A percentile compares a stretch with the other conserved stretches of the same genome.
Evolutionary conservation across 2,888 invertebrate genomes (phyloP).

Genomic region (Myathropa florea): DNA sequence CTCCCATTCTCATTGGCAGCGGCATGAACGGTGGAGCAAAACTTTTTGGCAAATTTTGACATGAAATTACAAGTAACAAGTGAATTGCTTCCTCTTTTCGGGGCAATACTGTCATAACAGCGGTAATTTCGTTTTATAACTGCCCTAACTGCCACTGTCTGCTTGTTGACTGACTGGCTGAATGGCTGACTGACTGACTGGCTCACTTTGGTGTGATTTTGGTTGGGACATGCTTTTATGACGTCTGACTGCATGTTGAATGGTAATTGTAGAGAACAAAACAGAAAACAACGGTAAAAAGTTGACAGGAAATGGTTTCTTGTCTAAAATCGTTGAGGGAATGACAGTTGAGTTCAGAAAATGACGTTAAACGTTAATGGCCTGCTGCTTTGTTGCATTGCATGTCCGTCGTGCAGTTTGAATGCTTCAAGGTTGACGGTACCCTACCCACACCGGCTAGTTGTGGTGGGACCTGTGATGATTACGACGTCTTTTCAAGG

Average conservation of each 20-base stretch:
- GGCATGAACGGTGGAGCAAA: neutral
- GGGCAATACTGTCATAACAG: neutral
- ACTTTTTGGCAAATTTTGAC: slow-evolving; percentile 36
- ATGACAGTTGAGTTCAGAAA: neutral
- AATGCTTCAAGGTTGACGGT: slow-evolving; percentile 22
- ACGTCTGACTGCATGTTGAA: neutral
- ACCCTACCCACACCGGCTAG: neutral
- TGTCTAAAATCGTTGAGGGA: neutral
- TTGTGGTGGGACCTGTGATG: neutral
- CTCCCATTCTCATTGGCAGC: slow-evolving; percentile 40
- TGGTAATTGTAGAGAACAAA: neutral
- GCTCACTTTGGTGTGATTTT: neutral
- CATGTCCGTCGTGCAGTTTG: slow-evolving; percentile 28
- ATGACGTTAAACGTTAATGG: neutral
- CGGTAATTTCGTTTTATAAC: slow-evolving; percentile 22
- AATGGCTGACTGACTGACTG: neutral
- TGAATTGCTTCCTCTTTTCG: slow-evolving; percentile 5
- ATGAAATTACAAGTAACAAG: slow-evolving; percentile 37
- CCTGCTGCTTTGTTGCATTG: slow-evolving; percentile 29
- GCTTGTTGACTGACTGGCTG: neutral
- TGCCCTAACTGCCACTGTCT: neutral
- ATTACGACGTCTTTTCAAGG: neutral
- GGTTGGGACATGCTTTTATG: neutral
- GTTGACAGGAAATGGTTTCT: neutral
- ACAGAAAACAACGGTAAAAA: neutral